Conservation (phyloP, 1,140 invertebrate species). For the Heliconius hermathena region DNA sequence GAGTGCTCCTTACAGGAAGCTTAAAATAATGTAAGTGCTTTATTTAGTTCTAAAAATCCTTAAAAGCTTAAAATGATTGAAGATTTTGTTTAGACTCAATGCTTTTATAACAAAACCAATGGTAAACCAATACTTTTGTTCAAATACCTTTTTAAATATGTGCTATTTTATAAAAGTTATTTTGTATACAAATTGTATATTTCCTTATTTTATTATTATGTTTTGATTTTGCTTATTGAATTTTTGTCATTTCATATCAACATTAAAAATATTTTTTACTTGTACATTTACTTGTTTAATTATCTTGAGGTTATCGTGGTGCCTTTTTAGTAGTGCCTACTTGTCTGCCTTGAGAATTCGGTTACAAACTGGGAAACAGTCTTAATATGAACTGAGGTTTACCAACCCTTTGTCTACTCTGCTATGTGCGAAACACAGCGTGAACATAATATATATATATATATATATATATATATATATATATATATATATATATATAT, state of each 20-base stretch:
- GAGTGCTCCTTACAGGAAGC: slow-evolving; percentile 10
- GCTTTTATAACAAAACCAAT: not conserved
- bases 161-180: not conserved
- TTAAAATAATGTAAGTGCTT: not conserved
- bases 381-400: no score
- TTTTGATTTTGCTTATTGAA: not conserved
- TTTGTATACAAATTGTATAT: not conserved
- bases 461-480: no score
- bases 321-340: no score
- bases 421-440: no score
- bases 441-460: no score
- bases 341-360: no score
- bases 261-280: no score
- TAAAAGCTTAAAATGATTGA: slow-evolving; percentile 2
- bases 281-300: no score
- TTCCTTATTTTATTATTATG: not conserved
- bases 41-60: slow-evolving; percentile 4
- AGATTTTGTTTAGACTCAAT: not conserved
- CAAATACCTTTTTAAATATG: not conserved
- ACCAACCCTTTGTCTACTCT: no score
- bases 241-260: not conserved
- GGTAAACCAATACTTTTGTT: not conserved
- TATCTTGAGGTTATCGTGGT: no score
- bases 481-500: no score
- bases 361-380: no score